These are phyloP conservation scores for Phyllostomus hastatus DNA, from an alignment of 2,113 vertebrate genomes.

Conservation along the genomic window DNA sequence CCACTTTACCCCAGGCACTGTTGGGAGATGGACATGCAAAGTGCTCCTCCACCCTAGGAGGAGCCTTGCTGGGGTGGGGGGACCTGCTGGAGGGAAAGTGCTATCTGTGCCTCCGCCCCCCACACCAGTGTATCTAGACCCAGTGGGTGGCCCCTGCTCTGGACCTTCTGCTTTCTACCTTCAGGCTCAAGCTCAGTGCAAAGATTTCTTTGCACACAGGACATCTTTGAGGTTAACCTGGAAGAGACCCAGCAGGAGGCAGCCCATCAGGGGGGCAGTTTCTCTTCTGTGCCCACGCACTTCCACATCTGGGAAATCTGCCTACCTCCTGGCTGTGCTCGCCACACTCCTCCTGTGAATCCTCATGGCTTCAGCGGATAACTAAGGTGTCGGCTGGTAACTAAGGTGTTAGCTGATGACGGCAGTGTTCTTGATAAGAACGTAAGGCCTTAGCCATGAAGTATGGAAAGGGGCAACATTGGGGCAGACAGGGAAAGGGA, in stretches of 20 bases:
- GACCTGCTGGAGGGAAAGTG: background rate
- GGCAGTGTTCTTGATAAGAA: background rate
- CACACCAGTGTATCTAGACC: background rate
- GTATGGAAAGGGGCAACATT: background rate
- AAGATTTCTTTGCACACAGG: background rate
- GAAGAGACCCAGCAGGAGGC: background rate
- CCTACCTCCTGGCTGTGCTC: background rate
- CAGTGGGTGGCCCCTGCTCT: background rate
- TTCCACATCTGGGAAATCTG: background rate
- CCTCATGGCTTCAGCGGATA: background rate
- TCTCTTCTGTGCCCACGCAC: background rate
- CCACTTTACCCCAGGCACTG: rapidly evolving
- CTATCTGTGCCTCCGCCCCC: background rate
- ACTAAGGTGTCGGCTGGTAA: background rate
- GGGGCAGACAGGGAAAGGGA: background rate
- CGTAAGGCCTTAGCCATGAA: background rate
- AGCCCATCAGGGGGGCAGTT: background rate
- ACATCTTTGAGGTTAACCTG: background rate
- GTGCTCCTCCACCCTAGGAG: background rate
- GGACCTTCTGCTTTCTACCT: background rate
- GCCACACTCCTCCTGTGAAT: background rate
- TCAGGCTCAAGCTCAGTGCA: background rate
- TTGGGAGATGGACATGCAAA: background rate
- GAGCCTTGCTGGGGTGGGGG: background rate
- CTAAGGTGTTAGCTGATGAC: background rate